Evolutionary conservation across 2,888 invertebrate species (phyloP).

Genomic region (Malacosoma neustria): DNA sequence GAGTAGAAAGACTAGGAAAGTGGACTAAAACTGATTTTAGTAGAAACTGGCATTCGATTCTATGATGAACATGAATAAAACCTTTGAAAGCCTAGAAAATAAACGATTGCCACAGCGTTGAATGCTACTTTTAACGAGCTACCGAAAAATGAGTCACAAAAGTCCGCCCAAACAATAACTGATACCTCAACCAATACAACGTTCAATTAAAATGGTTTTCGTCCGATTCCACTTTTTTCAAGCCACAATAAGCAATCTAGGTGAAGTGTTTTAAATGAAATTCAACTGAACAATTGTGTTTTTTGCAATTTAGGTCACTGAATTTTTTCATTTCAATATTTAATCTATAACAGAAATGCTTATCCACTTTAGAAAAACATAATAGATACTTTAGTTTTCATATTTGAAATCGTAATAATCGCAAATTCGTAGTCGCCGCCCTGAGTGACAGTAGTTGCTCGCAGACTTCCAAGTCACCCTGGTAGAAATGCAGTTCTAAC

Average conservation of each 20-base stretch:
- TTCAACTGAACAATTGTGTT: background rate
- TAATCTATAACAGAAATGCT: too few relatives aligned
- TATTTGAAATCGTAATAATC: too few relatives aligned
- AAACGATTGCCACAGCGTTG: background rate
- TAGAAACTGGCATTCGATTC: too few relatives aligned
- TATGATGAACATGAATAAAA: too few relatives aligned
- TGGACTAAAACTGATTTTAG: too few relatives aligned
- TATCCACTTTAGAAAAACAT: too few relatives aligned
- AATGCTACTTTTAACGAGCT: conserved; percentile 10
- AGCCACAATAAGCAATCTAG: background rate
- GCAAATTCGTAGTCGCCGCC: too few relatives aligned
- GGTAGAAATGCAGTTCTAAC: too few relatives aligned
- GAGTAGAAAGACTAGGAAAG: too few relatives aligned
- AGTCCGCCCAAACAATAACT: background rate
- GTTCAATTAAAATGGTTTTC: background rate
- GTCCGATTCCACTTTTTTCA: background rate
- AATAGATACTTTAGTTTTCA: too few relatives aligned
- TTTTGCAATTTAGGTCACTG: too few relatives aligned
- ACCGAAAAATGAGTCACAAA: conserved; percentile 1
- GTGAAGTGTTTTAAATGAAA: background rate
- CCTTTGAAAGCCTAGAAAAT: background rate
- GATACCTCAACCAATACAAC: background rate
- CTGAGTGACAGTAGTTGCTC: conserved; percentile 9
- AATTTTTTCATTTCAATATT: too few relatives aligned
- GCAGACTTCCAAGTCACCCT: conserved; percentile 2